A percentile compares a stretch with the other conserved stretches of the same genome.
Conservation (phyloP, 1,140 invertebrate species). For the Anthonomus grandis region DNA sequence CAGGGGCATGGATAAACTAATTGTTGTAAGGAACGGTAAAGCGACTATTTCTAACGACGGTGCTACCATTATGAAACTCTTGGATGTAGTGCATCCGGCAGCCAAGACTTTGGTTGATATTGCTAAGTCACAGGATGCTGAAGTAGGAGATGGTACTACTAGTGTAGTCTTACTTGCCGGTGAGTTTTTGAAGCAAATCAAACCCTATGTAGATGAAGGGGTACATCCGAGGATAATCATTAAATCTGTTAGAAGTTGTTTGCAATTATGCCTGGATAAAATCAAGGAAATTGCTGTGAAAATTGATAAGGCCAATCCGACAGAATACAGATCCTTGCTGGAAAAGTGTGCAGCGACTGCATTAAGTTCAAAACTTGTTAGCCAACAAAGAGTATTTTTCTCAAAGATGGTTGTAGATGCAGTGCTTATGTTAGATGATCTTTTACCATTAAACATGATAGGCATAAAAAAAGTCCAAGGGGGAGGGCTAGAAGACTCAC, state of each 20-base stretch:
- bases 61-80: slow-evolving; percentile 95
- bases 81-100: slow-evolving; percentile 97
- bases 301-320: slow-evolving; percentile 56
- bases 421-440: slow-evolving; percentile 87
- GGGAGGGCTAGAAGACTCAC: slow-evolving; percentile 95
- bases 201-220: slow-evolving; percentile 94
- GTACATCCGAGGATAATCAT: slow-evolving; percentile 95
- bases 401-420: slow-evolving; percentile 96
- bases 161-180: slow-evolving; percentile 93
- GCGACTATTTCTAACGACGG: slow-evolving; percentile 99
- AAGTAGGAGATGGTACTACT: slow-evolving; percentile 98
- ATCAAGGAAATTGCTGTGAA: slow-evolving; percentile 85
- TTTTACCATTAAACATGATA: slow-evolving; percentile 98
- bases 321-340: slow-evolving; percentile 71
- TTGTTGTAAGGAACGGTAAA: slow-evolving; percentile 85
- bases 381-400: slow-evolving; percentile 95
- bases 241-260: slow-evolving; percentile 78
- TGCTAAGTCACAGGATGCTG: slow-evolving; percentile 98
- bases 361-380: slow-evolving; percentile 94
- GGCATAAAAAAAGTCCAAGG: slow-evolving; percentile 96
- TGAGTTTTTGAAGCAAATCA: slow-evolving; percentile 93
- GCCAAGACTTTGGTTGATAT: slow-evolving; percentile 98
- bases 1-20: slow-evolving; percentile 98
- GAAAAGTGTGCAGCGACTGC: slow-evolving; percentile 96
- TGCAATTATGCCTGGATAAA: slow-evolving; percentile 76